These are phyloP conservation scores for Pteronura brasiliensis DNA, from an alignment of 2,113 vertebrate species.

Conservation along the genomic window DNA sequence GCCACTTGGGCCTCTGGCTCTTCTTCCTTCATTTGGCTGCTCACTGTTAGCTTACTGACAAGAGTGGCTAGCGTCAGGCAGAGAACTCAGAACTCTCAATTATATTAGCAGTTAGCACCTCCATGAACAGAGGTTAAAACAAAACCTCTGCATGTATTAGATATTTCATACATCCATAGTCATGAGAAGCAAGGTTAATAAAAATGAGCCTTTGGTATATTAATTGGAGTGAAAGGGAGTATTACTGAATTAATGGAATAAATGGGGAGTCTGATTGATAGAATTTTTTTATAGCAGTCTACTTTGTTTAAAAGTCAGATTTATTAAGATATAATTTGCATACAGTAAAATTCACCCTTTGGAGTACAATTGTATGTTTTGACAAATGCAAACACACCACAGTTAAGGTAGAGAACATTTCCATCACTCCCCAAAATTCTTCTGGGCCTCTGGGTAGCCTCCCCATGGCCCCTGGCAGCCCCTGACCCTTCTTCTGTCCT, in stretches of 20 bases:
- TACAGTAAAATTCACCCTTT: not conserved
- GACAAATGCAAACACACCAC: not conserved
- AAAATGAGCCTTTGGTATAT: not conserved
- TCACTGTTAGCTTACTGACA: not conserved
- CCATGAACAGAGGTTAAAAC: not conserved
- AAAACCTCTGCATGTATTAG: not conserved
- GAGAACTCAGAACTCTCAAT: not conserved
- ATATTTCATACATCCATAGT: not conserved
- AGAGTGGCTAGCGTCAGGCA: not conserved
- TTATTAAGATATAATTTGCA: not conserved
- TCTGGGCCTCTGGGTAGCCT: not conserved
- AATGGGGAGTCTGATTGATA: not conserved
- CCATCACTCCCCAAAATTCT: fast-evolving
- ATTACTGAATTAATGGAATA: not conserved
- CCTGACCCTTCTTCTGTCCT: not conserved
- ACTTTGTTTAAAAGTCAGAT: not conserved
- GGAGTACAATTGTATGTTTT: not conserved
- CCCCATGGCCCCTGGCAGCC: not conserved
- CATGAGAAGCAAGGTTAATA: not conserved
- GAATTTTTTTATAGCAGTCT: not conserved
- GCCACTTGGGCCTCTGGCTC: fast-evolving
- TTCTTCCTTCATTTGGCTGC: not conserved
- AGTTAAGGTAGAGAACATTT: fast-evolving
- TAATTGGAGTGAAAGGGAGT: not conserved
- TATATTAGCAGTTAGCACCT: not conserved